Evolutionary conservation across 2,113 vertebrate species (phyloP), one percentile per base, ranked within the genome.

Genomic region (Dendropsophus ebraccatus): DNA sequence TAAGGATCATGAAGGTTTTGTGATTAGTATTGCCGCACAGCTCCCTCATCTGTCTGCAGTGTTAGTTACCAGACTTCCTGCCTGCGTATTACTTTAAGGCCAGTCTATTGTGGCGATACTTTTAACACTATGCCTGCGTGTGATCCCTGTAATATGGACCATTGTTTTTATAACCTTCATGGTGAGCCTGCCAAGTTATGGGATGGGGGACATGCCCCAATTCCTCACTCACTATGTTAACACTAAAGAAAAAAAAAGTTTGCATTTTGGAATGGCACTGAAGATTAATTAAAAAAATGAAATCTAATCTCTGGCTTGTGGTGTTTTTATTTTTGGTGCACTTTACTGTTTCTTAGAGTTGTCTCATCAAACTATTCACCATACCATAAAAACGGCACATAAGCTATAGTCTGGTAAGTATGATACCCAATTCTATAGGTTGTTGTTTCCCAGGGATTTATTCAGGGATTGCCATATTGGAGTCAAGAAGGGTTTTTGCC

Each of bases 251-350:
- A 83, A 83, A 80, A 83, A 56, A 72, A 83, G 81, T 80, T 86
- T 86, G 85, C 77, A 86, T 86, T 86, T 86, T 86, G 85, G 85
- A 86, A 86, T 86, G 85, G 85, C 85, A 86, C 85, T 86, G 85
- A 86, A 86, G 41, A 86, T 86, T 74, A 81, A 81, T 81, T 60
- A 86, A 73, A 86, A 86, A 86, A 81, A 54, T 60, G 8, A 77
- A 77, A 84, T 17, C 32, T 76, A 25, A 11, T 49, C 1, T 73
- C 32, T 62, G 32, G 13, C 19, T 73, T 35, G 19, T 23, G 58
- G 67, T 1, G 69, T 58, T 45, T 37, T 84, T 75, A 41, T 84
- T 74, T 54, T 17, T 30, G 11, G 4, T 35, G 21, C 47, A 60
- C 8, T 74, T 21, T 0, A 19, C n/a, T 10, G 0, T 30, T 72